Base-by-base conservation (phyloP, 2,888 invertebrate species). In the Calephelis perditalis region DNA sequence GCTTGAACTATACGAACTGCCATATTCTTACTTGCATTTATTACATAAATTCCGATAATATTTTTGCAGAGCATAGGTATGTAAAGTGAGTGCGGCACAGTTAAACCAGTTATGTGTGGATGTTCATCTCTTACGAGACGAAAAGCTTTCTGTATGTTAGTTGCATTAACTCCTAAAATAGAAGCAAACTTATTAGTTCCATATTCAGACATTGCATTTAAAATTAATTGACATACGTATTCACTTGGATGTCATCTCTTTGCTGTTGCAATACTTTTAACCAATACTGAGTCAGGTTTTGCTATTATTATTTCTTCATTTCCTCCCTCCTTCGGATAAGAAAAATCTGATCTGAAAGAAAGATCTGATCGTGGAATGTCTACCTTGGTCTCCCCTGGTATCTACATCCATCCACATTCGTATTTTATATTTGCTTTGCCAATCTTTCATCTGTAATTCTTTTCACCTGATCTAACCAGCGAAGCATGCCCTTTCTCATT, bases 251-350 rank as follows among this genome's bases (percentile, higher is more conserved):
- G 26, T 26, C 26, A 3, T 3, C 26, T 26, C 26, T 26, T 4
- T 26, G 26, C 26, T 47, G 7, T n/a, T n/a, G 15, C 46, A 47
- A 47, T 12, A 47, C 46, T 2, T 47, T 47, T n/a, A 12, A n/a
- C 8, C 12, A n/a, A 12, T 1, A 11, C 12, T 6, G 7, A 8
- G n/a, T 11, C 26, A 26, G 6, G 45, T 11, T 45, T 45, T 8
- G n/a, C 45, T 45, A 45, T 45, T 45, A 45, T 45, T n/a, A 45
- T 45, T 45, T n/a, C 45, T 45, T 45, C 45, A 45, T 45, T 45
- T n/a, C 45, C 26, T 26, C 26, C 26, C 26, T 26, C 26, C 26
- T 26, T 26, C 4, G 26, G 26, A 26, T 26, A 26, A 26, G n/a
- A n/a, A n/a, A n/a, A n/a, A n/a, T n/a, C n/a, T n/a, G n/a, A n/a